phyloP scores from a whole-genome alignment of 2,797 vertebrate species.

The Nasua narica region DNA sequence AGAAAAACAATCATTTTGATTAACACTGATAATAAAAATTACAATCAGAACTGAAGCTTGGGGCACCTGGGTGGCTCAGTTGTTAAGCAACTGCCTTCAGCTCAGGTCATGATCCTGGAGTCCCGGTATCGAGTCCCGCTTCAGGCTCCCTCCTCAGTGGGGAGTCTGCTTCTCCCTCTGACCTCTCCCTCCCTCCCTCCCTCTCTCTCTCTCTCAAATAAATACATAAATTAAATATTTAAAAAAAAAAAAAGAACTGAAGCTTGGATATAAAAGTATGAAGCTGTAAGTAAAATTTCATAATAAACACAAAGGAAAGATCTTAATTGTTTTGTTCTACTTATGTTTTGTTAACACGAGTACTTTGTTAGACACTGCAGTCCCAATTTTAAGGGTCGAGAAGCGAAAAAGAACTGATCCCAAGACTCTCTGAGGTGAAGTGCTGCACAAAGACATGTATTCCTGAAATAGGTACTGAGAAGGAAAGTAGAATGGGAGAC shows the following conservation, averaged over 20 bases:
- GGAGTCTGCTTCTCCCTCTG: too few relatives aligned
- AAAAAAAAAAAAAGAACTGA: too few relatives aligned
- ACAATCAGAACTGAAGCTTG: not conserved
- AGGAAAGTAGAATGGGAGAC: not conserved
- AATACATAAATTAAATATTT: too few relatives aligned
- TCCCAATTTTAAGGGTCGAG: not conserved
- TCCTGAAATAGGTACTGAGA: not conserved
- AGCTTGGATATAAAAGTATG: not conserved
- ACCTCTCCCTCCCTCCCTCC: too few relatives aligned
- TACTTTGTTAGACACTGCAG: not conserved
- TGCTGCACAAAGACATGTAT: not conserved
- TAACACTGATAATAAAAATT: not conserved
- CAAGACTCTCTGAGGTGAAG: not conserved
- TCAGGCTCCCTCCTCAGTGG: too few relatives aligned
- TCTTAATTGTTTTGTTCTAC: not conserved
- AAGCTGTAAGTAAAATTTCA: constrained; percentile 12
- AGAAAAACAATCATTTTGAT: not conserved
- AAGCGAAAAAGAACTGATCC: not conserved
- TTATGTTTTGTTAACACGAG: not conserved
- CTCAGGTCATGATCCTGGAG: too few relatives aligned
- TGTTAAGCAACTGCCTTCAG: too few relatives aligned
- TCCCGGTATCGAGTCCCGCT: too few relatives aligned
- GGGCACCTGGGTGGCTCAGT: too few relatives aligned
- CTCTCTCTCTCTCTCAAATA: too few relatives aligned
- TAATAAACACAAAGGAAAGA: not conserved